Base-by-base conservation (phyloP, 2,888 invertebrate genomes). In the Leptinotarsa rubiginosa region DNA sequence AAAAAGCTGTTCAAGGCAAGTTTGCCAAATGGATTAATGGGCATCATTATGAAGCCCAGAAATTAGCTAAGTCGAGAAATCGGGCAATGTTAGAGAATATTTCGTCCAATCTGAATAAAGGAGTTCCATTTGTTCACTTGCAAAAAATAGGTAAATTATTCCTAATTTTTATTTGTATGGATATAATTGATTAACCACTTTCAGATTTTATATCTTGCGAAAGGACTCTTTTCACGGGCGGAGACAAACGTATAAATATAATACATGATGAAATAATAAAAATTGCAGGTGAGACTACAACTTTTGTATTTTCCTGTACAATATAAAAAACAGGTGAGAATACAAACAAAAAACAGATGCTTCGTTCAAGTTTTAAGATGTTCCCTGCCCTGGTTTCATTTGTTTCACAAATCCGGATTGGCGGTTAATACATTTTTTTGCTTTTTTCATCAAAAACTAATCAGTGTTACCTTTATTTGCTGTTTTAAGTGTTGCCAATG, bases 231-330 rank as follows among this genome's bases (percentile, higher is more conserved):
- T 49, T 15, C 49, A 49, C 49, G 49, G 16, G 16, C 13, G 25
- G 59, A 59, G 25, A 31, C 62, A 62, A 31, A 62, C n/a, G 16
- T 31, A 62, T 62, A 31, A 62, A 62, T 31, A 16, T 25, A 15
- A 31, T 62, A 31, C 4, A 4, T 4, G 18, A 62, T 62, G 16
- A 62, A 62, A n/a, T 62, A 31, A 15, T 62, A 62, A 62, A 62
- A 62, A 62, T 16, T 62, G 62, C 62, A 31, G 62, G 62, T 62
- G 12, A 62, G 62, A 62, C 31, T 31, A 62, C 31, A 59, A 62
- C 15, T 62, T 31, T 62, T 31, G 16, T 31, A 54, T 62, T 62
- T 62, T 31, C 62, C 15, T 62, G 15, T 62, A 59, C 31, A 22
- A 20, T 59, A 59, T 59, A 25, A 25, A 59, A 31, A 59, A 59